Percentiles rank a stretch among this genome's conserved stretches.
Evolutionary conservation across 2,797 vertebrate genomes (phyloP).

Genomic region (Huso huso): DNA sequence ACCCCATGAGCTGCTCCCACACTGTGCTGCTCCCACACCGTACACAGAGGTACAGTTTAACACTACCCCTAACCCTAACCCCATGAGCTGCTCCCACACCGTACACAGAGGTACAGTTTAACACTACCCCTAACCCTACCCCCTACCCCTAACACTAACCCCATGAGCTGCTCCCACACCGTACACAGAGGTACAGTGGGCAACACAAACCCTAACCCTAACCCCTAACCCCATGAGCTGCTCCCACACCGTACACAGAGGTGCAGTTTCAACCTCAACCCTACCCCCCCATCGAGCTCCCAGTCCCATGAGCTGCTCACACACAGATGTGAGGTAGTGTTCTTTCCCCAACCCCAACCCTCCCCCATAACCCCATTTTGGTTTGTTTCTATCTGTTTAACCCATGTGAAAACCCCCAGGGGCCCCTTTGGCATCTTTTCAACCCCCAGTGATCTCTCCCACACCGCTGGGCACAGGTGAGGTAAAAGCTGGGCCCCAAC

Average conservation of each 20-base stretch:
- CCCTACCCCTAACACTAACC: conserved; percentile 32
- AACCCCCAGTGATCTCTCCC: too few species aligned
- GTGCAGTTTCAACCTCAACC: neutral
- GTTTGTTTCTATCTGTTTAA: too few species aligned
- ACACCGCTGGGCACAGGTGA: too few species aligned
- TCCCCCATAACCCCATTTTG: too few species aligned
- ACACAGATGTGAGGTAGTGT: too few species aligned
- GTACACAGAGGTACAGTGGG: conserved; percentile 79
- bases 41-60: neutral
- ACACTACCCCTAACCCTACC: neutral
- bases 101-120: neutral
- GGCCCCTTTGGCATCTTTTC: too few species aligned
- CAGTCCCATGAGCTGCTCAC: too few species aligned
- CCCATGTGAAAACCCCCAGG: too few species aligned
- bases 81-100: conserved; percentile 38
- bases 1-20: neutral
- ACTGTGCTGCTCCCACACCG: neutral
- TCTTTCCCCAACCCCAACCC: too few species aligned
- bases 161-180: conserved; percentile 71
- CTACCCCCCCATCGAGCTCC: too few species aligned
- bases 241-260: conserved; percentile 46
- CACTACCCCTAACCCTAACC: neutral
- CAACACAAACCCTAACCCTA: too few species aligned
- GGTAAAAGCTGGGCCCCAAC: too few species aligned
- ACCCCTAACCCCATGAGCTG: conserved; percentile 61